Evolutionary conservation across 2,113 vertebrate genomes (phyloP).

Genomic region (Onychostruthus taczanowskii): DNA sequence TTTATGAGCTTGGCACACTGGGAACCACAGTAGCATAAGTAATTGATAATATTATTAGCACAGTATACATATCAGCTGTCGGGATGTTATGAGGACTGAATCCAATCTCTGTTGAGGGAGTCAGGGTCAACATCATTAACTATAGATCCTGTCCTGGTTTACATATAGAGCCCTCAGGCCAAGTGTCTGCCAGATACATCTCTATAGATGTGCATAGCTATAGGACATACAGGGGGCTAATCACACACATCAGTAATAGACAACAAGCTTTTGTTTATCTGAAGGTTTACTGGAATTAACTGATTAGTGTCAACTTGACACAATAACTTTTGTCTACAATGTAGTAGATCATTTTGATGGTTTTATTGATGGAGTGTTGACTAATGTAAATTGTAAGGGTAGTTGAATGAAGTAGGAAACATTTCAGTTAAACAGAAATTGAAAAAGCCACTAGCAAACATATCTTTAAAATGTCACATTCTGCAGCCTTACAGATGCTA

Average conservation of each 20-base stretch:
- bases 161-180: slow-evolving; percentile 87
- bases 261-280: slow-evolving; percentile 93
- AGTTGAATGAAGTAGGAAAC: slow-evolving; percentile 66
- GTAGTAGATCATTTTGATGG: slow-evolving; percentile 84
- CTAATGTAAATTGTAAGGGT: slow-evolving; percentile 81
- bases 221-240: slow-evolving; percentile 84
- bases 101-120: slow-evolving; percentile 94
- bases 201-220: slow-evolving; percentile 82
- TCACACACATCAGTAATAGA: slow-evolving; percentile 90
- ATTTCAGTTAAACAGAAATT: slow-evolving; percentile 68
- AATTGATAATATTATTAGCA: slow-evolving; percentile 96
- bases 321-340: slow-evolving; percentile 87
- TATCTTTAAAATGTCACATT: slow-evolving; percentile 64
- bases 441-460: slow-evolving; percentile 62
- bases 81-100: slow-evolving; percentile 96
- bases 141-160: slow-evolving; percentile 82
- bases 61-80: slow-evolving; percentile 97
- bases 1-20: slow-evolving; percentile 46
- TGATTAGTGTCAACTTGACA: slow-evolving; percentile 94
- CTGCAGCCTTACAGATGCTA: slow-evolving; percentile 40
- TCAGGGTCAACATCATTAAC: slow-evolving; percentile 99
- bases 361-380: slow-evolving; percentile 89
- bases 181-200: slow-evolving; percentile 93
- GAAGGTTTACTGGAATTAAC: slow-evolving; percentile 97
- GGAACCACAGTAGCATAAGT: slow-evolving; percentile 76